Percentiles rank a stretch among this genome's conserved stretches.
phyloP scores from a whole-genome alignment of 2,113 vertebrate genomes.

The Pelodiscus sinensis region DNA sequence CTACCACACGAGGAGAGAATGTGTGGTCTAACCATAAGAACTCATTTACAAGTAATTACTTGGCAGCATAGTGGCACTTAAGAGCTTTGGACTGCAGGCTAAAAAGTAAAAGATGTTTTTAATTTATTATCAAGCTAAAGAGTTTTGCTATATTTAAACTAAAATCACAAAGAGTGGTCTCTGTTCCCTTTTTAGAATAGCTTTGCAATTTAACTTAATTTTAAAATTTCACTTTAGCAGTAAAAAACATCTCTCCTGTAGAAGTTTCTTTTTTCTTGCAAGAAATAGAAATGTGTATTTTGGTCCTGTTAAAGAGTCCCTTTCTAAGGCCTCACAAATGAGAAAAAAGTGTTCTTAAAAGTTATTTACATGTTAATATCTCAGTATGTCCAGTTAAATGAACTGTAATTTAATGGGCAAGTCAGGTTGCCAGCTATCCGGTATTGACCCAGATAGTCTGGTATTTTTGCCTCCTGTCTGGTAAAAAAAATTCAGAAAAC shows the following conservation, averaged over 20 bases:
- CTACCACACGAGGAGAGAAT: neutral
- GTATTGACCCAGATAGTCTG: too few relatives aligned
- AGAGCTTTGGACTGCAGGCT: slow-evolving; percentile 5
- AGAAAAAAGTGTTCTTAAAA: neutral
- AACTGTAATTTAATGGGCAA: neutral
- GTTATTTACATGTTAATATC: neutral
- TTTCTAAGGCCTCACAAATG: neutral
- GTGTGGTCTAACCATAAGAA: slow-evolving; percentile 12
- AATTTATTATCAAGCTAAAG: neutral
- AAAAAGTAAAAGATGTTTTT: neutral
- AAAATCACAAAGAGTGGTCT: neutral
- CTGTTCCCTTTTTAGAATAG: neutral
- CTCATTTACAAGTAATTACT: slow-evolving; percentile 14
- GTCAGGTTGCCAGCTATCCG: too few relatives aligned
- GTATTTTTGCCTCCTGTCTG: too few relatives aligned
- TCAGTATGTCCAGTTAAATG: neutral
- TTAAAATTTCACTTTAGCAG: neutral
- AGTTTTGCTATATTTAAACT: neutral
- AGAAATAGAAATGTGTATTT: fast-evolving
- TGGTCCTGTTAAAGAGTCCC: neutral
- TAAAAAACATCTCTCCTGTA: neutral
- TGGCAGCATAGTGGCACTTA: slow-evolving; percentile 18
- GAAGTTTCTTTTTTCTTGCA: neutral
- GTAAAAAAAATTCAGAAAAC: too few relatives aligned
- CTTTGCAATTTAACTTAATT: neutral